A percentile compares a stretch with the other conserved stretches of the same genome.
These are phyloP conservation scores for Scaptomyza parva DNA, from an alignment of 2,888 invertebrate genomes.

Conservation along the genomic window DNA sequence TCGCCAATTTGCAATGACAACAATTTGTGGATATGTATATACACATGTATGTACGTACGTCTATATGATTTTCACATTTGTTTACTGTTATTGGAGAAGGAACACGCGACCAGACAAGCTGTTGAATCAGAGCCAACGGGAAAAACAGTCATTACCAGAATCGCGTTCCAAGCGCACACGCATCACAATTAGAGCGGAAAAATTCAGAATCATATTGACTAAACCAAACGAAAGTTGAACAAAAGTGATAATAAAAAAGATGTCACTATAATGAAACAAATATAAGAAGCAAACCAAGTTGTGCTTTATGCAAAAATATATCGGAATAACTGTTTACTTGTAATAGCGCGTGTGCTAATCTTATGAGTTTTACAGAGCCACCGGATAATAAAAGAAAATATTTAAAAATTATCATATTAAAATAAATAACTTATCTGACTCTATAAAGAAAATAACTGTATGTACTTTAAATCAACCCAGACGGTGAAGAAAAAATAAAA, in stretches of 20 bases:
- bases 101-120: conserved; percentile 63
- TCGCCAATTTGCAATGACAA: conserved; percentile 77
- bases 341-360: background rate
- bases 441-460: background rate
- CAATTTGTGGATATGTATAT: conserved; percentile 35
- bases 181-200: conserved; percentile 56
- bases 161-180: conserved; percentile 70
- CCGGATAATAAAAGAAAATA: too few relatives aligned
- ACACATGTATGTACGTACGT: conserved; percentile 1
- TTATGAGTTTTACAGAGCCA: background rate
- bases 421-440: background rate
- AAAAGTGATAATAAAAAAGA: conserved; percentile 20
- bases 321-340: background rate
- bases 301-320: background rate
- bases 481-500: background rate
- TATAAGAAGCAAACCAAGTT: background rate
- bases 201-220: conserved; percentile 7
- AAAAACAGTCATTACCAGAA: conserved; percentile 71
- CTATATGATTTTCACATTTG: conserved; percentile 39
- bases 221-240: conserved; percentile 19
- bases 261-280: background rate
- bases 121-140: conserved; percentile 59
- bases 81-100: conserved; percentile 70
- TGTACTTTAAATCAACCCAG: background rate
- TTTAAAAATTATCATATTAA: background rate